These are phyloP conservation scores for Cephus rjabovi DNA, from an alignment of 2,888 invertebrate genomes.

Conservation along the genomic window DNA sequence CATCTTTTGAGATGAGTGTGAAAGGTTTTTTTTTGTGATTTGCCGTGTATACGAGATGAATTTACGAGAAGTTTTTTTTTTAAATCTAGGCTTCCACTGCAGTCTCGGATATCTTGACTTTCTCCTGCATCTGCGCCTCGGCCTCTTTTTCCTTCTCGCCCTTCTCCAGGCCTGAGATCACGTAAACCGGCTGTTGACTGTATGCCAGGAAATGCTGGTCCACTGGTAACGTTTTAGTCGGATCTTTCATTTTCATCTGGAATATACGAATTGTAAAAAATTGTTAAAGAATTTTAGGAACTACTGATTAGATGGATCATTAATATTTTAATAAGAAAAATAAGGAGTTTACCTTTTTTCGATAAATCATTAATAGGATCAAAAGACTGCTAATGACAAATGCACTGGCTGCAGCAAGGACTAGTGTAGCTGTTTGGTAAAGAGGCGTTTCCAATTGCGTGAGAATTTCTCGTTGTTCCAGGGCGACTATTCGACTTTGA, in stretches of 20 bases:
- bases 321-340: background rate
- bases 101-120: slow-evolving; percentile 9
- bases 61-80: background rate
- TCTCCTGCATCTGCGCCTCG: slow-evolving; percentile 13
- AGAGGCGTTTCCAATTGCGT: slow-evolving; percentile 75
- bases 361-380: slow-evolving; percentile 80
- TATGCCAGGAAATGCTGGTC: slow-evolving; percentile 73
- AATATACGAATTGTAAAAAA: slow-evolving; percentile 7
- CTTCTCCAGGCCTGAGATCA: slow-evolving; percentile 76
- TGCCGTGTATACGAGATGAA: background rate
- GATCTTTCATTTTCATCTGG: slow-evolving; percentile 50
- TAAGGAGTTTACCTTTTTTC: slow-evolving; percentile 68
- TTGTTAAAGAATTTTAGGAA: background rate
- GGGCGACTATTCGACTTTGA: slow-evolving; percentile 66
- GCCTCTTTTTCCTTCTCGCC: slow-evolving; percentile 60
- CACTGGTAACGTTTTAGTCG: slow-evolving; percentile 34
- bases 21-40: background rate
- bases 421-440: slow-evolving; percentile 82
- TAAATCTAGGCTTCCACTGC: background rate
- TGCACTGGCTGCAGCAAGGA: slow-evolving; percentile 82
- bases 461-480: slow-evolving; percentile 77
- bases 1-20: background rate
- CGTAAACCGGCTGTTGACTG: slow-evolving; percentile 75
- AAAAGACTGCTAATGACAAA: slow-evolving; percentile 83
- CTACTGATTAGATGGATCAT: background rate